Conservation (phyloP, 1,140 invertebrate genomes). For the Hormaphis cornu region DNA sequence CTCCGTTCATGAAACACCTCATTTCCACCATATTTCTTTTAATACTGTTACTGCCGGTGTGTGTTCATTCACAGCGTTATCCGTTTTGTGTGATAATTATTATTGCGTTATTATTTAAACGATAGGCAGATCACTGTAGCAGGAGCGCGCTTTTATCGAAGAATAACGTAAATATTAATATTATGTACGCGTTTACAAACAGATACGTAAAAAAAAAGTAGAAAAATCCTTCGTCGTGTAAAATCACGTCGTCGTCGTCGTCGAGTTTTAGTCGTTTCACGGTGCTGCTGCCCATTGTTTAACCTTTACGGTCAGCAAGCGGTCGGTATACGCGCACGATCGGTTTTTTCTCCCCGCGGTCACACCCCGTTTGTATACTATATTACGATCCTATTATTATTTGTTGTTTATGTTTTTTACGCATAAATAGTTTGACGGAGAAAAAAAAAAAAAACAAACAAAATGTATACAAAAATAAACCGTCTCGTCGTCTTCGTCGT, state of each 20-base stretch:
- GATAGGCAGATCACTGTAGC: too few relatives aligned
- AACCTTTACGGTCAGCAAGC: constrained; percentile 25
- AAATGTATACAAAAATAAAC: constrained; percentile 1
- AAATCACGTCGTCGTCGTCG: background rate
- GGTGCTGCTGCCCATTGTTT: constrained; percentile 21
- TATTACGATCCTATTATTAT: constrained; percentile 24
- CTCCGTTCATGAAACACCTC: background rate
- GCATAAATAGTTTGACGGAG: background rate
- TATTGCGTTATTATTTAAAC: too few relatives aligned
- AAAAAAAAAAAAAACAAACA: background rate
- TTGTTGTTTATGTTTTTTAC: background rate
- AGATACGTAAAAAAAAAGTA: too few relatives aligned
- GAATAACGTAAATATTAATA: too few relatives aligned
- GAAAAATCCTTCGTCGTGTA: background rate
- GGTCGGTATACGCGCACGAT: constrained; percentile 2
- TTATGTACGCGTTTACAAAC: too few relatives aligned
- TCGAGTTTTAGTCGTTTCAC: background rate
- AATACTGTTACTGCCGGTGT: too few relatives aligned
- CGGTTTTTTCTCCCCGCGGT: constrained; percentile 3
- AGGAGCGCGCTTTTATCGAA: too few relatives aligned
- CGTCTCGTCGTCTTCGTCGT: background rate
- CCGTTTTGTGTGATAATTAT: too few relatives aligned
- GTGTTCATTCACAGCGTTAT: background rate
- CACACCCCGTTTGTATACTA: background rate
- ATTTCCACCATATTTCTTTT: too few relatives aligned